These are phyloP conservation scores for Aeoliscus strigatus DNA, from an alignment of 2,797 vertebrate species.

Conservation along the genomic window DNA sequence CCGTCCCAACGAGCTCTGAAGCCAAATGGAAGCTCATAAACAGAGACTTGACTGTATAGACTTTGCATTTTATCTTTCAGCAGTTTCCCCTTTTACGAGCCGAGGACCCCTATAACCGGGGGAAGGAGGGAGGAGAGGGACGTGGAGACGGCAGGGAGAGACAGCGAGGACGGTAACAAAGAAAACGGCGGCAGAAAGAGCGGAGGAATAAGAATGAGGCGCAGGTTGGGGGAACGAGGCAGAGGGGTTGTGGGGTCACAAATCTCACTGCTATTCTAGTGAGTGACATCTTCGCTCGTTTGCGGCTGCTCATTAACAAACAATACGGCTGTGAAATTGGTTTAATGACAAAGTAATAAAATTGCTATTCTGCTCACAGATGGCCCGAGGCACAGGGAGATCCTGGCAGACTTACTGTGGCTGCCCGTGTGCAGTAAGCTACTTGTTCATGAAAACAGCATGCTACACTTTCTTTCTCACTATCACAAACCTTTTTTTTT, in stretches of 20 bases:
- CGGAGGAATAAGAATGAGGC: constrained; percentile 61
- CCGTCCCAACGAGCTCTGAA: constrained; percentile 90
- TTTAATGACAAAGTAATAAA: constrained; percentile 99
- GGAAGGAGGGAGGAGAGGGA: constrained; percentile 32
- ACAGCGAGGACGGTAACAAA: constrained; percentile 46
- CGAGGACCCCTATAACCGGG: constrained; percentile 80
- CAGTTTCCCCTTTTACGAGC: constrained; percentile 93
- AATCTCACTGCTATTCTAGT: constrained; percentile 98
- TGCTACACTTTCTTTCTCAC: constrained; percentile 83
- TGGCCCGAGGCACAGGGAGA: constrained; percentile 94
- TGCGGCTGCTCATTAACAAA: constrained; percentile 99
- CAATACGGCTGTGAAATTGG: constrained; percentile 99
- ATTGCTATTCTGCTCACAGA: constrained; percentile 99
- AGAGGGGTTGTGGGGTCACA: constrained; percentile 83
- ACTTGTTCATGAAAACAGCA: constrained; percentile 98
- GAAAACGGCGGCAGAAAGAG: constrained; percentile 36
- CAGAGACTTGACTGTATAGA: constrained; percentile 93
- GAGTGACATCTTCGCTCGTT: constrained; percentile 98
- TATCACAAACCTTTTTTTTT: constrained; percentile 52
- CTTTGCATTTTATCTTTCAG: constrained; percentile 97
- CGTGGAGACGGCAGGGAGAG: constrained; percentile 33
- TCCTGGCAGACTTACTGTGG: constrained; percentile 94
- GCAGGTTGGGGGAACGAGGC: constrained; percentile 54
- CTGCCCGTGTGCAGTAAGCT: constrained; percentile 97
- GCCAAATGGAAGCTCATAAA: constrained; percentile 97